These are phyloP conservation scores for Meda fulgida DNA, from an alignment of 2,797 vertebrate species.

Conservation along the genomic window DNA sequence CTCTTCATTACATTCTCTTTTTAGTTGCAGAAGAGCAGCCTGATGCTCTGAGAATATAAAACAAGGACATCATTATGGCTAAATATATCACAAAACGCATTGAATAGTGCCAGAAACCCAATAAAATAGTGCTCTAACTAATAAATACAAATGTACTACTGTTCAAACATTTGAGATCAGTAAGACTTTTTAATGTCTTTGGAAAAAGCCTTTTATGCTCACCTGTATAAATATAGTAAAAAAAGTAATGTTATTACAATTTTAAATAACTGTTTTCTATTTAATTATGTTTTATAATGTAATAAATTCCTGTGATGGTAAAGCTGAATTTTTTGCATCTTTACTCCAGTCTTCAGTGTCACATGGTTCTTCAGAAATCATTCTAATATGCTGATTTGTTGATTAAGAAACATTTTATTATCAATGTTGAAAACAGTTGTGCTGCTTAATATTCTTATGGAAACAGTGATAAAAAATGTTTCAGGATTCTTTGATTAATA, in stretches of 20 bases:
- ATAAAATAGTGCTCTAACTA: not conserved
- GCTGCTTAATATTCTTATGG: not conserved
- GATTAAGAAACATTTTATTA: not conserved
- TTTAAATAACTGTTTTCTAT: not conserved
- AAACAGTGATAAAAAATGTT: not conserved
- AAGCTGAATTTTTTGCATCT: not conserved
- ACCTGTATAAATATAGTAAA: not conserved
- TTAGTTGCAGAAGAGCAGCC: conserved; percentile 91
- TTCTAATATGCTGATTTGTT: not conserved
- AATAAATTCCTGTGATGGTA: not conserved
- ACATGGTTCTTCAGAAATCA: not conserved
- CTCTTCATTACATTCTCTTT: conserved; percentile 93
- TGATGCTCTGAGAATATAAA: conserved; percentile 86
- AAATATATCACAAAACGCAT: not conserved
- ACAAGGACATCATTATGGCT: not conserved
- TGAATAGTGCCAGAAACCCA: not conserved
- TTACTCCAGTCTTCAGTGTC: not conserved
- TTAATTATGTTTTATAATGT: not conserved
- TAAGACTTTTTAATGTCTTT: not conserved
- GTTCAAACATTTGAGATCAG: not conserved
- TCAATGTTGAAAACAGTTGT: not conserved
- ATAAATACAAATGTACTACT: not conserved
- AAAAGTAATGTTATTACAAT: not conserved
- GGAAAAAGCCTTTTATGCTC: not conserved
- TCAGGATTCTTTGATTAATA: not conserved